Conservation (phyloP, 2,113 vertebrate genomes). For the Mesoclemmys tuberculata region DNA sequence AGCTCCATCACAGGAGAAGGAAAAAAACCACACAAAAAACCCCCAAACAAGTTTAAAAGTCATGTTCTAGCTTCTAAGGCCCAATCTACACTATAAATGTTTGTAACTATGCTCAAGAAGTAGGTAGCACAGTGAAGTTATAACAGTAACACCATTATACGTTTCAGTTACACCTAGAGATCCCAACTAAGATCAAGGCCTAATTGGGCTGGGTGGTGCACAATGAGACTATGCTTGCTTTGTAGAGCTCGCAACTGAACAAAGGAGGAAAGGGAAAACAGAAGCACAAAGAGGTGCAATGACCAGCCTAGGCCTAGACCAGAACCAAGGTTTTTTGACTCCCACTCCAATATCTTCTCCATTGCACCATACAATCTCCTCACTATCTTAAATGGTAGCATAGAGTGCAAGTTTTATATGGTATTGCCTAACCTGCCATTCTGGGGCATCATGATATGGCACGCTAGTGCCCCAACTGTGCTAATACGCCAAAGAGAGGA, state of each 20-base stretch:
- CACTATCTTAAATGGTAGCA: neutral
- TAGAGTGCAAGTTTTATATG: neutral
- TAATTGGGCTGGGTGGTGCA: neutral
- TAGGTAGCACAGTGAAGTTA: neutral
- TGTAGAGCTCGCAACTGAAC: neutral
- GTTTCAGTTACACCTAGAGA: neutral
- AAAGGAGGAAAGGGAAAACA: accelerated
- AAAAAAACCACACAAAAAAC: neutral
- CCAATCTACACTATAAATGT: neutral
- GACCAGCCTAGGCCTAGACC: neutral
- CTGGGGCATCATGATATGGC: neutral
- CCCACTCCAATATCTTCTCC: neutral
- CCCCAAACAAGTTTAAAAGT: neutral
- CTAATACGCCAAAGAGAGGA: neutral
- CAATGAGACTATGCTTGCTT: neutral
- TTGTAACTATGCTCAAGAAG: neutral
- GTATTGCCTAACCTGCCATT: neutral
- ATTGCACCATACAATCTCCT: accelerated
- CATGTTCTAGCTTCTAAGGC: neutral
- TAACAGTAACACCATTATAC: neutral
- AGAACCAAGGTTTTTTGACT: neutral
- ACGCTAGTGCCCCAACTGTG: neutral
- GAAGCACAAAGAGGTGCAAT: neutral
- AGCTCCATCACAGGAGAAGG: neutral
- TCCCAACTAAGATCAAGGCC: neutral